Evolutionary conservation across 2,797 vertebrate species (phyloP).

Genomic region (Linurgus olivaceus): DNA sequence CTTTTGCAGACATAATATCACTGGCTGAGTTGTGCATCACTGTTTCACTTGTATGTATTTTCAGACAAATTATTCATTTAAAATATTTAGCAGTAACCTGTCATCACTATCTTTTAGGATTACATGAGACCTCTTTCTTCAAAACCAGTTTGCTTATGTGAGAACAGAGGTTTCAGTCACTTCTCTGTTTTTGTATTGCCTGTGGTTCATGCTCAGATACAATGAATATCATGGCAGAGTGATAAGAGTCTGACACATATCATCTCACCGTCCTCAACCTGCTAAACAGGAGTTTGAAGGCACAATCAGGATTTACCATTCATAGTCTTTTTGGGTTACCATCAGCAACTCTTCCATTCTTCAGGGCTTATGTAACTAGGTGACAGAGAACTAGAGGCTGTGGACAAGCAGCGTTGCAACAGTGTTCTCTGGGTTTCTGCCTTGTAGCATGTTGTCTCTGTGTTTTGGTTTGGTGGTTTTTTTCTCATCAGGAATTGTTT

Average conservation of each 20-base stretch:
- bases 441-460: neutral
- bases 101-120: neutral
- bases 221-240: neutral
- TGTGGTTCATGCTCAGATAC: neutral
- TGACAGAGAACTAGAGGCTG: neutral
- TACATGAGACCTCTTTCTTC: neutral
- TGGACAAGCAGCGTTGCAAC: neutral
- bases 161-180: neutral
- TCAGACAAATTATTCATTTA: neutral
- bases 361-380: neutral
- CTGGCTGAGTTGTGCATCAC: neutral
- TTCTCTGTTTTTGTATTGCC: neutral
- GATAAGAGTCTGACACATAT: neutral
- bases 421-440: neutral
- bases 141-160: neutral
- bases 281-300: neutral
- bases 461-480: neutral
- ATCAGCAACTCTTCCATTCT: neutral
- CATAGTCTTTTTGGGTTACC: neutral
- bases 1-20: neutral
- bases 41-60: neutral
- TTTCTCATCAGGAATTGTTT: neutral
- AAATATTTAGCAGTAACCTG: neutral
- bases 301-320: neutral
- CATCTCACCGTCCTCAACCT: neutral